Evolutionary conservation across 35 echinoderm and acorn worm species (phyloP).

Genomic region (Amphiura filiformis): DNA sequence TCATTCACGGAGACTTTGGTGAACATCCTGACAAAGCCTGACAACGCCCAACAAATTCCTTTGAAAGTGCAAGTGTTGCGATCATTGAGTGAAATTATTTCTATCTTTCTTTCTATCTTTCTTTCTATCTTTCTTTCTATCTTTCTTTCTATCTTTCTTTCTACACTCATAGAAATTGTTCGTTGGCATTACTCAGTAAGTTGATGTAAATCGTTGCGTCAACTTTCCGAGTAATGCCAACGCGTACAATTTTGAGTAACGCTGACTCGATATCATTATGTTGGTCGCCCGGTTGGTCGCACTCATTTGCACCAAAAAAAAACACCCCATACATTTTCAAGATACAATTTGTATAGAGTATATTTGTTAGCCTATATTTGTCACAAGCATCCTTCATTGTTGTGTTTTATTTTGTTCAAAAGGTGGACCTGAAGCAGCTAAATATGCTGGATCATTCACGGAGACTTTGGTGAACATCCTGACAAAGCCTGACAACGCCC

Average conservation of each 20-base stretch:
- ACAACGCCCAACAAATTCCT: constrained; percentile 15
- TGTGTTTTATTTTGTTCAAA: background rate
- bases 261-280: too few species aligned
- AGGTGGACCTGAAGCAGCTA: constrained; percentile 82
- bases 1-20: constrained; percentile 51
- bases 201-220: too few species aligned
- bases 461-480: constrained; percentile 46
- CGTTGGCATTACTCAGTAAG: too few species aligned
- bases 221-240: too few species aligned
- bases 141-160: too few species aligned
- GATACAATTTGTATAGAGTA: background rate
- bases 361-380: too few species aligned
- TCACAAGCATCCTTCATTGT: too few species aligned
- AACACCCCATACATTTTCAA: background rate
- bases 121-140: too few species aligned
- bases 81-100: constrained; percentile 69
- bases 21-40: constrained; percentile 10
- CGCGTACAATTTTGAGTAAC: too few species aligned
- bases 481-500: background rate
- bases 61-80: constrained; percentile 62
- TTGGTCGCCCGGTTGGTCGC: background rate
- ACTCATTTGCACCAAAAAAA: background rate
- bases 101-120: too few species aligned
- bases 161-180: too few species aligned
- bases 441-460: constrained; percentile 59